Evolutionary conservation across 2,113 vertebrate genomes (phyloP).

Genomic region (Polypterus bichir): DNA sequence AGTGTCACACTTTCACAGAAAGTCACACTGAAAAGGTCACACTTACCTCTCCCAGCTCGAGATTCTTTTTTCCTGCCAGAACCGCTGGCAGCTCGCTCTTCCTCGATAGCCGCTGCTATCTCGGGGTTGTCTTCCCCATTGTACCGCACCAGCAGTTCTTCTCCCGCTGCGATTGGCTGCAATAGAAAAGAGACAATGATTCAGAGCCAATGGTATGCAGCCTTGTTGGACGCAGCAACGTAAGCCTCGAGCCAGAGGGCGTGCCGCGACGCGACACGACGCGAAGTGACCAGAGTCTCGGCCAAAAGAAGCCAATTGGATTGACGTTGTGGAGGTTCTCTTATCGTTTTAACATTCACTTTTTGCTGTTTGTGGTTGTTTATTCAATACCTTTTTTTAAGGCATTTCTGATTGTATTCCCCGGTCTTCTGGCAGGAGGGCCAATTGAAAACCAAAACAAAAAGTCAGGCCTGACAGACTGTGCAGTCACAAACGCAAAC

Average conservation of each 20-base stretch:
- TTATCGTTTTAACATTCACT: too few species aligned
- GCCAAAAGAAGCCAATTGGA: constrained; percentile 29
- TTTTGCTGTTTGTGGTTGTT: too few species aligned
- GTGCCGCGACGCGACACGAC: constrained; percentile 1
- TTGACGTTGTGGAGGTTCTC: too few species aligned
- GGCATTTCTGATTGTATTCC: too few species aligned
- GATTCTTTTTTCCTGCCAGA: constrained; percentile 66
- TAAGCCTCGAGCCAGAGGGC: constrained; percentile 35
- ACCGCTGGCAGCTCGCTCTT: constrained; percentile 72
- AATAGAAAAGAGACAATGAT: constrained; percentile 47
- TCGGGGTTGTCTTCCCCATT: constrained; percentile 90
- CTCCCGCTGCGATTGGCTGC: constrained; percentile 80
- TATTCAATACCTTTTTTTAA: too few species aligned
- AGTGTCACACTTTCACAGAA: too few species aligned
- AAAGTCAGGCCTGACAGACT: too few species aligned
- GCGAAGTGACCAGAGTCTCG: constrained; percentile 9
- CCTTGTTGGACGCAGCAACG: constrained; percentile 45
- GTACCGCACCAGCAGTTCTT: constrained; percentile 91
- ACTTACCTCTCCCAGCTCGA: constrained; percentile 52
- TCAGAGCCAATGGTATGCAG: constrained; percentile 51
- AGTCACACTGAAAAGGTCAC: too few species aligned
- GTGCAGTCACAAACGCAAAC: too few species aligned
- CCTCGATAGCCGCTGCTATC: constrained; percentile 92
- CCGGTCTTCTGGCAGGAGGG: too few species aligned
- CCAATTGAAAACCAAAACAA: too few species aligned